Conservation (phyloP, 1,140 invertebrate species). For the Drosophila kikkawai region DNA sequence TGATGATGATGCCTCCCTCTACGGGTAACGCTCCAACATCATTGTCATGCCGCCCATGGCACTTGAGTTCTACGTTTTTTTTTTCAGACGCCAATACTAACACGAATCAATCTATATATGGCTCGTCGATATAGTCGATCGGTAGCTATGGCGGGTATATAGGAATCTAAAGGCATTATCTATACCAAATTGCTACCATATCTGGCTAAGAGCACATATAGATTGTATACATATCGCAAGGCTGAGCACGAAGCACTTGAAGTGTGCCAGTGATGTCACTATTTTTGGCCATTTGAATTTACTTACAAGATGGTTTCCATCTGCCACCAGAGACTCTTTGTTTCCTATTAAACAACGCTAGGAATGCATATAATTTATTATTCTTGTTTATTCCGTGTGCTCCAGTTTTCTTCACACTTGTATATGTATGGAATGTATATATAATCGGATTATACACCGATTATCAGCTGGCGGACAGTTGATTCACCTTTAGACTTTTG, state of each 20-base stretch:
- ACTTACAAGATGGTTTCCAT: conserved; percentile 49
- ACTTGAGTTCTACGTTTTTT: conserved; percentile 36
- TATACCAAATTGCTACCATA: conserved; percentile 35
- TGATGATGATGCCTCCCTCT: conserved; percentile 11
- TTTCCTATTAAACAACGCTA: conserved; percentile 26
- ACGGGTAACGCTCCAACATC: conserved; percentile 18
- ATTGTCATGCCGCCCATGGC: conserved; percentile 59
- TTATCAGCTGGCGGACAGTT: conserved; percentile 62
- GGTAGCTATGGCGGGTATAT: conserved; percentile 13
- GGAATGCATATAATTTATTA: conserved; percentile 44
- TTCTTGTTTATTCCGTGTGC: conserved; percentile 34
- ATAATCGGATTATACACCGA: conserved; percentile 39
- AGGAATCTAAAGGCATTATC: conserved; percentile 26
- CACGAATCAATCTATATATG: conserved; percentile 38
- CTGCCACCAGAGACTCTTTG: conserved; percentile 12
- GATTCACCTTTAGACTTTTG: conserved; percentile 79
- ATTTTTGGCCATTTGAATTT: conserved; percentile 25
- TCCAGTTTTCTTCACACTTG: conserved; percentile 49
- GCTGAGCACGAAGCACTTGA: conserved; percentile 22
- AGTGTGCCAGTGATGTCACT: conserved; percentile 39
- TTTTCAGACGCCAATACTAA: conserved; percentile 21
- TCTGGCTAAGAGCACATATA: conserved; percentile 31
- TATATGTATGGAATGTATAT: neutral
- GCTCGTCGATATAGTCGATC: conserved; percentile 12
- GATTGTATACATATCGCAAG: conserved; percentile 26